Base-by-base conservation (phyloP, 2,888 invertebrate species). In the Tetramorium bicarinatum region DNA sequence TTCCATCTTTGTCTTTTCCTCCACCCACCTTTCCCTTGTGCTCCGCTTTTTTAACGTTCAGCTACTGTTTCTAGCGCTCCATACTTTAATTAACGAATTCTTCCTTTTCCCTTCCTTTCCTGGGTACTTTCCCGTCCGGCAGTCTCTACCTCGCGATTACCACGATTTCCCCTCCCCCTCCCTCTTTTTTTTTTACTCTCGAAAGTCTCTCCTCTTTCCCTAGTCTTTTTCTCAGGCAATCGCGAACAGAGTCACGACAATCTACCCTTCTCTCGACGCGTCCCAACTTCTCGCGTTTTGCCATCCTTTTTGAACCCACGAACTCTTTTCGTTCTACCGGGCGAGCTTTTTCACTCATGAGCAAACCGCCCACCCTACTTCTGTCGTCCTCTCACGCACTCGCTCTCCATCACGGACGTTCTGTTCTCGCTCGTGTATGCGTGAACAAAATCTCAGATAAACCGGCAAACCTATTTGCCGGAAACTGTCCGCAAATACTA, bases 401-500 rank as follows among this genome's bases (percentile, higher is more conserved):
- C 49, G 61, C 44, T 71, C 54, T 69, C 69, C 34, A 56, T 79
- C 74, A 72, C 59, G 25, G 38, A 74, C 59, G 38, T 21, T 72
- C 74, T 59, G 47, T 61, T 38, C 79, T 21, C 56, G 74, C n/a
- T 83, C 66, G 41, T 59, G 72, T 75, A 56, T 64, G 74, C 64
- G 87, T 56, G 88, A 82, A 88, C 80, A 85, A 87, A 88, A 88
- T 83, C 74, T 79, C 82, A 61, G 69, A 74, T 85, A 87, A 83
- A 84, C 84, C 84, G 83, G 47, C 83, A 64, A 74, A 87, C 75
- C 87, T 85, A 85, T 88, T 88, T 85, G 86, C 75, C 83, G 84
- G 88, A 86, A 88, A 88, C 88, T 88, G 84, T 84, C 44, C 77
- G 69, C 84, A 87, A 88, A 86, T 86, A 86, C 84, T 54, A 72